Percentiles rank a stretch among this genome's conserved stretches.
These are phyloP conservation scores for Phaonia tiefii DNA, from an alignment of 2,888 invertebrate species.

Conservation along the genomic window DNA sequence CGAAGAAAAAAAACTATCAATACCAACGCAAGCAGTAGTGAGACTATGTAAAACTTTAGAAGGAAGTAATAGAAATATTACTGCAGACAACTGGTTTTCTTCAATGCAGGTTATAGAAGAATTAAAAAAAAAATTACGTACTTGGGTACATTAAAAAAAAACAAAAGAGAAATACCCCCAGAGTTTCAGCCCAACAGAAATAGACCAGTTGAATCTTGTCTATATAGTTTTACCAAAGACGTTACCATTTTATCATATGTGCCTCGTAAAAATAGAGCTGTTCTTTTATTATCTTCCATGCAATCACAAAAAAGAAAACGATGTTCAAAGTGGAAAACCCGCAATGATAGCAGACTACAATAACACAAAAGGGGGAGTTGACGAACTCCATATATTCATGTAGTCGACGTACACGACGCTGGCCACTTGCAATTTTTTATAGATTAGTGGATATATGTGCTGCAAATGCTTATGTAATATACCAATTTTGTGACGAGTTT, in stretches of 20 bases:
- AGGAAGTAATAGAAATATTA: conserved; percentile 63
- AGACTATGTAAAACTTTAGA: conserved; percentile 54
- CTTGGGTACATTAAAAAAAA: conserved; percentile 50
- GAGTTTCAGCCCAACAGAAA: conserved; percentile 51
- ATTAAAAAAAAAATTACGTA: conserved; percentile 53
- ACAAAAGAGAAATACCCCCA: conserved; percentile 54
- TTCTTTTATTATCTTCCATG: conserved; percentile 55
- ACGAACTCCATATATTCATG: conserved; percentile 56
- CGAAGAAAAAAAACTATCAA: conserved; percentile 43
- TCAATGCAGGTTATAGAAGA: conserved; percentile 57
- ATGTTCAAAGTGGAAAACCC: conserved; percentile 46
- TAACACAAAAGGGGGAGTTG: too few relatives aligned
- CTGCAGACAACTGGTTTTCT: conserved; percentile 66
- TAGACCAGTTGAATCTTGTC: conserved; percentile 28
- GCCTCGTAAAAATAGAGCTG: conserved; percentile 34
- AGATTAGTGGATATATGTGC: conserved; percentile 46
- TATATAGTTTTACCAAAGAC: conserved; percentile 56
- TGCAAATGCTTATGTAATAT: conserved; percentile 38
- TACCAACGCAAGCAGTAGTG: too few relatives aligned
- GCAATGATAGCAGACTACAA: conserved; percentile 50
- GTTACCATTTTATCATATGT: conserved; percentile 49
- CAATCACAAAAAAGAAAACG: conserved; percentile 50
- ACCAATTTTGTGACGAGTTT: background rate
- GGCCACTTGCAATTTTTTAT: conserved; percentile 16
- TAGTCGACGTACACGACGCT: conserved; percentile 58